These are phyloP conservation scores for Brachynemurus nebulosus DNA, from an alignment of 2,888 invertebrate genomes.

Conservation along the genomic window DNA sequence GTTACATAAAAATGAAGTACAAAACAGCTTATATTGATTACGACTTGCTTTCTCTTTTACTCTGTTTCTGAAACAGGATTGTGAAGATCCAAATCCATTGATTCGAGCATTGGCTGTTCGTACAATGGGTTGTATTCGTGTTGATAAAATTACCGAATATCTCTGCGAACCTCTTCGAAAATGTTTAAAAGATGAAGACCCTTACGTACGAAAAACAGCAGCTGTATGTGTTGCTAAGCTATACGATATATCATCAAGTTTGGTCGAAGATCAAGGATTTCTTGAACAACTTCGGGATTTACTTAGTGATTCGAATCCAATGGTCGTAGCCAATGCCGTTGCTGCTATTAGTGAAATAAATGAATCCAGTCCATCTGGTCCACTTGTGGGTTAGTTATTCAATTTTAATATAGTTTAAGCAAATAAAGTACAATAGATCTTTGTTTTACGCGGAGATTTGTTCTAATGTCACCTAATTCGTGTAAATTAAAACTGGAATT, in stretches of 20 bases:
- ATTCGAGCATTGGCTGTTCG: constrained; percentile 96
- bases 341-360: constrained; percentile 98
- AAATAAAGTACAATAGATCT: too few relatives aligned
- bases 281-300: constrained; percentile 93
- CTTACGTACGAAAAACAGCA: constrained; percentile 96
- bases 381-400: constrained; percentile 54
- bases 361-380: constrained; percentile 92
- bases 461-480: too few relatives aligned
- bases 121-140: constrained; percentile 99
- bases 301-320: constrained; percentile 97
- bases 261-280: constrained; percentile 77
- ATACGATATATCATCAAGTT: constrained; percentile 78
- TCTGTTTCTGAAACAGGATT: constrained; percentile 53
- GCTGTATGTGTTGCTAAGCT: constrained; percentile 98
- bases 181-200: constrained; percentile 90
- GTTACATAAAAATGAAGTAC: constrained; percentile 6
- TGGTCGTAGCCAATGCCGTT: constrained; percentile 99
- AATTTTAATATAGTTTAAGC: too few relatives aligned
- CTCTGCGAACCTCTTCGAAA: constrained; percentile 94
- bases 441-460: too few relatives aligned
- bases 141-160: constrained; percentile 99
- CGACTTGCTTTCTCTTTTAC: constrained; percentile 9
- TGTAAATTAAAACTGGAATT: too few relatives aligned
- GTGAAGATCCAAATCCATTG: constrained; percentile 98
- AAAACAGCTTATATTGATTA: constrained; percentile 9